These are phyloP conservation scores for Fopius arisanus DNA, from an alignment of 1,140 invertebrate species.

Conservation along the genomic window DNA sequence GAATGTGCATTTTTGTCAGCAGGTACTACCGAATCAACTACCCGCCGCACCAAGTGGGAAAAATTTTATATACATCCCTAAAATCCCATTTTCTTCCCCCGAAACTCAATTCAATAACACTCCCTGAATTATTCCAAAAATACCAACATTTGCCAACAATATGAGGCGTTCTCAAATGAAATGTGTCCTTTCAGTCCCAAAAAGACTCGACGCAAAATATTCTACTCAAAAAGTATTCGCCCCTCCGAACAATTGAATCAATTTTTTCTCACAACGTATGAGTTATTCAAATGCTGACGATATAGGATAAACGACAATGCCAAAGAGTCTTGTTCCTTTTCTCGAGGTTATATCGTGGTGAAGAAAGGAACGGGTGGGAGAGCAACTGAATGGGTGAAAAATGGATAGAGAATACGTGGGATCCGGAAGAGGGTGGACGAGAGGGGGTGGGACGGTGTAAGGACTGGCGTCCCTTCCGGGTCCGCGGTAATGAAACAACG, in stretches of 20 bases:
- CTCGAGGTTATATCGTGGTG: neutral
- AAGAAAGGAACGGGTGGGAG: neutral
- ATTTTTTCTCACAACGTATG: neutral
- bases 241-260: neutral
- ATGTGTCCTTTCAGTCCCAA: too few relatives aligned
- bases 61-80: too few relatives aligned
- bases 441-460: slow-evolving; percentile 19
- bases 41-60: too few relatives aligned
- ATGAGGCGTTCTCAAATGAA: too few relatives aligned
- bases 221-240: too few relatives aligned
- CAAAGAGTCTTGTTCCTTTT: neutral
- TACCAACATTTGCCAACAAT: too few relatives aligned
- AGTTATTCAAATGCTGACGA: neutral
- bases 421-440: slow-evolving; percentile 16
- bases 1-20: too few relatives aligned
- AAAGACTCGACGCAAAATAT: too few relatives aligned
- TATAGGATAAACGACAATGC: neutral
- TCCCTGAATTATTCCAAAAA: too few relatives aligned
- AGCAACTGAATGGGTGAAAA: slow-evolving; percentile 20
- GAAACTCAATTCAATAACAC: too few relatives aligned
- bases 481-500: slow-evolving; percentile 50
- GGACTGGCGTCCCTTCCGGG: slow-evolving; percentile 37
- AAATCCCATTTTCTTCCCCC: too few relatives aligned
- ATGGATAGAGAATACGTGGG: slow-evolving; percentile 25
- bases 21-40: too few relatives aligned